phyloP scores from a whole-genome alignment of 2,113 vertebrate species.

The Eulacestoma nigropectus region DNA sequence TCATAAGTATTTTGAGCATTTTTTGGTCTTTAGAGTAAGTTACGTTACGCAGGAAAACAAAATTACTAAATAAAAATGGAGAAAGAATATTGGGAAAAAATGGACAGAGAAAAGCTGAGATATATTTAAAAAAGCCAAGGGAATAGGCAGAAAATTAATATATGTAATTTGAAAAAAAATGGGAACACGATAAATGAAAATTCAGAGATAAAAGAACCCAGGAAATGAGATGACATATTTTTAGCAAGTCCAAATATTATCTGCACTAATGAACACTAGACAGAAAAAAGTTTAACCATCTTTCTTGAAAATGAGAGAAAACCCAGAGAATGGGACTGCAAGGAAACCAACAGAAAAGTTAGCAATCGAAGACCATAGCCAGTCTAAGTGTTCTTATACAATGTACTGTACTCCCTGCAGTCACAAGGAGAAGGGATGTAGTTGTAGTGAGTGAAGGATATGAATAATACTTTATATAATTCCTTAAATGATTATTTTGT shows the following conservation, averaged over 20 bases:
- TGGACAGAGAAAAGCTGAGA: not conserved
- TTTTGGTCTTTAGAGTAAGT: not conserved
- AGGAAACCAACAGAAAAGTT: not conserved
- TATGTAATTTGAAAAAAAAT: not conserved
- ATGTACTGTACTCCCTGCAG: not conserved
- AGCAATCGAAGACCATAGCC: not conserved
- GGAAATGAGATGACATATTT: not conserved
- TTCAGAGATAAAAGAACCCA: not conserved
- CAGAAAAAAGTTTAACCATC: not conserved
- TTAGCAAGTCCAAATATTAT: not conserved
- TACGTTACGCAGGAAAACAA: not conserved
- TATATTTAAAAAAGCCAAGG: not conserved
- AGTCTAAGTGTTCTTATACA: not conserved
- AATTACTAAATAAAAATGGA: not conserved
- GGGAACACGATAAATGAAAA: not conserved
- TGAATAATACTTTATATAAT: not conserved
- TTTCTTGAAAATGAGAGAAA: not conserved
- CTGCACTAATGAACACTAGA: not conserved
- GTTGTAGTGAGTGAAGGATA: not conserved
- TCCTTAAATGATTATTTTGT: not conserved
- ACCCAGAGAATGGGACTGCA: not conserved
- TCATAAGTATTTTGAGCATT: not conserved
- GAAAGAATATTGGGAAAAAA: not conserved
- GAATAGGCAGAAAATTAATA: not conserved
- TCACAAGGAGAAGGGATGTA: not conserved